Percentiles rank a stretch among this genome's conserved stretches.
These are phyloP conservation scores for Drosophila parabipectinata DNA, from an alignment of 1,140 invertebrate species.

Conservation along the genomic window DNA sequence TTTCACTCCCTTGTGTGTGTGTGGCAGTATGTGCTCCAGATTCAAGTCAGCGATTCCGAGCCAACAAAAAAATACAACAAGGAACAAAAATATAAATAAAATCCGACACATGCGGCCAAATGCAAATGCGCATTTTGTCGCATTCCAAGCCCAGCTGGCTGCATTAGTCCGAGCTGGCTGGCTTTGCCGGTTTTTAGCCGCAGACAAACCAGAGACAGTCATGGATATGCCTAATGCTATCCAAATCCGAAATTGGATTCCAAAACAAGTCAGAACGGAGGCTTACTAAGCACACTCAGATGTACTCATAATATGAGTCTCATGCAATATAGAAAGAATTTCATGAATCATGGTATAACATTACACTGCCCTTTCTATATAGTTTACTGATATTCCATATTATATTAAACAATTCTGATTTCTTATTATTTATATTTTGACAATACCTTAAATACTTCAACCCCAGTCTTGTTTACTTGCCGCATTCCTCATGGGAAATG, in stretches of 20 bases:
- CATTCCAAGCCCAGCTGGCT: constrained; percentile 54
- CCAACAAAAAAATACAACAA: neutral
- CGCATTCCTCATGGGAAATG: neutral
- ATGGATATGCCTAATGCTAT: constrained; percentile 28
- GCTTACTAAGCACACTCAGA: neutral
- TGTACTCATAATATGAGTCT: no score
- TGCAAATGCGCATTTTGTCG: constrained; percentile 54
- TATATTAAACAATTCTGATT: neutral
- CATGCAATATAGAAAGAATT: neutral
- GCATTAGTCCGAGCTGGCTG: constrained; percentile 34
- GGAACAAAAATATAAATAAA: constrained; percentile 27
- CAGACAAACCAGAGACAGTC: constrained; percentile 34
- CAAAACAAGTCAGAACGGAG: constrained; percentile 8
- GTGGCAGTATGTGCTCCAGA: constrained; percentile 29
- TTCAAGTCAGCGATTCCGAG: constrained; percentile 24
- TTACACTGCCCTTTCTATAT: no score
- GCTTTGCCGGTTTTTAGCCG: constrained; percentile 27
- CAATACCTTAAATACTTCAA: neutral
- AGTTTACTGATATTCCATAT: no score
- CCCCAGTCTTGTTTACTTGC: neutral
- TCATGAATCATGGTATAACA: neutral
- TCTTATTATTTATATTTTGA: neutral
- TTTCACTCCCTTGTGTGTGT: constrained; percentile 14
- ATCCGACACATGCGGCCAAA: constrained; percentile 45
- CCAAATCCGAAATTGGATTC: constrained; percentile 35